Evolutionary conservation across 1,140 invertebrate genomes (phyloP), one percentile per base, ranked within the genome.

Genomic region (Agrypnia vestita): DNA sequence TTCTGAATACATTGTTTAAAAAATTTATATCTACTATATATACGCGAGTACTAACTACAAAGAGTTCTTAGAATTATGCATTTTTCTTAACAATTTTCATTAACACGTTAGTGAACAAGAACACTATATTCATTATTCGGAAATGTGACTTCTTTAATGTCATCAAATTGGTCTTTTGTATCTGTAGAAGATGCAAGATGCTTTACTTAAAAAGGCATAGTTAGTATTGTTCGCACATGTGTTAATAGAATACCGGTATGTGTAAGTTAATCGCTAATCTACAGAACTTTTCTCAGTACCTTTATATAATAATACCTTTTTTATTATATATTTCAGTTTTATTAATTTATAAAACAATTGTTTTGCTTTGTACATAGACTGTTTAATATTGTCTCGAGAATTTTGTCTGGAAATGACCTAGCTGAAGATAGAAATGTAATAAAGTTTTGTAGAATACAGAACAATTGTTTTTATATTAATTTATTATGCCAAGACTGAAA

Each of bases 381-480:
- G 64, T 69, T 71, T 47, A 49, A 49, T 71, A 71, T 49, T 71
- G 67, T 53, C 67, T 71, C 47, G 19, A 71, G 49, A 49, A 64
- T 64, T 35, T 71, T 71, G 67, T 71, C 67, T 71, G 67, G 67
- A 71, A 71, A 71, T 71, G 67, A 71, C 67, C 25, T 71, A 71
- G 67, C 67, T 71, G 47, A 53, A 71, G 43, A 71, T 51, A 25
- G 67, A 71, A 71, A 69, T 53, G 13, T 53, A 53, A 64, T 71
- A 71, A 71, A 71, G 67, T 71, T 71, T 71, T 71, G 67, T 71
- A 71, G 67, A 71, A 71, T 71, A 71, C 67, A 51, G 67, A 71
- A 71, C 67, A 71, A 71, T 71, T 71, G 67, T 71, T 71, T 71
- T 71, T 71, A 71, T 71, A 71, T 49, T 71, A 71, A 71, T 71